These are phyloP conservation scores for Agrochola lota DNA, from an alignment of 2,888 invertebrate species.

Conservation along the genomic window DNA sequence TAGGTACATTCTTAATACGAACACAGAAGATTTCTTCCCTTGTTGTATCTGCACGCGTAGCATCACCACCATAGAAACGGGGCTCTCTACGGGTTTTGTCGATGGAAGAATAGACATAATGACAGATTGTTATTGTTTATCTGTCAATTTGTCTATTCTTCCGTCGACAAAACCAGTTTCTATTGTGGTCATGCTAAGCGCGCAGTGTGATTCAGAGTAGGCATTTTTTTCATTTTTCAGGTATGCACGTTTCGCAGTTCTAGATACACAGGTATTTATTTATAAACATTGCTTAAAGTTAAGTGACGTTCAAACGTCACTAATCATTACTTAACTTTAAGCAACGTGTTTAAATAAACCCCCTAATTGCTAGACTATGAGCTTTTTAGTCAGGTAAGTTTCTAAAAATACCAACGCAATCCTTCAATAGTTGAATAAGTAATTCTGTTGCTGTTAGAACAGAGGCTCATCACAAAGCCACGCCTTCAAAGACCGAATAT, in stretches of 20 bases:
- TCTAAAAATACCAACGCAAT: background rate
- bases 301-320: too few species aligned
- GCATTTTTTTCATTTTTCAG: background rate
- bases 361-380: background rate
- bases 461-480: conserved; percentile 24
- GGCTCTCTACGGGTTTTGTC: too few species aligned
- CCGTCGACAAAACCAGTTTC: too few species aligned
- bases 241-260: background rate
- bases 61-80: too few species aligned
- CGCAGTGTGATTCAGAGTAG: background rate
- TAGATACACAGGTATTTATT: too few species aligned
- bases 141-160: too few species aligned
- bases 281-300: too few species aligned
- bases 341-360: too few species aligned
- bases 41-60: background rate
- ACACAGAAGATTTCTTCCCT: background rate
- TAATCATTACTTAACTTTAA: too few species aligned
- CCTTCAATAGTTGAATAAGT: background rate
- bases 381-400: background rate
- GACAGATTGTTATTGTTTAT: too few species aligned
- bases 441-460: conserved; percentile 12
- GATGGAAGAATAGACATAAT: too few species aligned
- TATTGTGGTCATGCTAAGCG: too few species aligned
- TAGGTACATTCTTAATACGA: background rate
- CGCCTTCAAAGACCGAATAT: conserved; percentile 40